These are phyloP conservation scores for Hippolais icterina DNA, from an alignment of 2,113 vertebrate genomes.

Conservation along the genomic window DNA sequence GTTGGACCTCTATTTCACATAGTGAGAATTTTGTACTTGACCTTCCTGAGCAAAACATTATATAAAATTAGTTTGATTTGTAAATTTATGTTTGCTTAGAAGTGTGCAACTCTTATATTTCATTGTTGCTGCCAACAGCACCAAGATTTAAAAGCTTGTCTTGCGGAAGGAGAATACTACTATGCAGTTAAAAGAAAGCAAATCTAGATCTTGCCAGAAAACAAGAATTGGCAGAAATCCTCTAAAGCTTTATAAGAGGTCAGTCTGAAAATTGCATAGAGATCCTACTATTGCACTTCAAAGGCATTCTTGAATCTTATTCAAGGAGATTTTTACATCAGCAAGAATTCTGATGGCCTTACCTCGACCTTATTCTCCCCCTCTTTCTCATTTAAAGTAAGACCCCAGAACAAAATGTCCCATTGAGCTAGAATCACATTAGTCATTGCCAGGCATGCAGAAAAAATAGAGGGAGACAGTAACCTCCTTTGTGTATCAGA, in stretches of 20 bases:
- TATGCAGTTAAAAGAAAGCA: not conserved
- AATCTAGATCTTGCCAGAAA: not conserved
- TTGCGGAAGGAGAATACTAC: not conserved
- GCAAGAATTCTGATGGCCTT: not conserved
- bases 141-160: not conserved
- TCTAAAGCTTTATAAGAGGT: not conserved
- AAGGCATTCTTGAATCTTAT: not conserved
- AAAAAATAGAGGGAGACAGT: not conserved
- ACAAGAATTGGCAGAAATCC: not conserved
- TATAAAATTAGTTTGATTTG: not conserved
- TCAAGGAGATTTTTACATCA: not conserved
- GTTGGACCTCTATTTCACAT: not conserved
- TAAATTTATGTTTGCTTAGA: not conserved
- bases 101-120: not conserved
- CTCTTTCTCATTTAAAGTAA: not conserved
- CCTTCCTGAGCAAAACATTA: not conserved
- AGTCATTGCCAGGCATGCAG: not conserved
- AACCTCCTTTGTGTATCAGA: not conserved
- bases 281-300: not conserved
- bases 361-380: not conserved
- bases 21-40: not conserved
- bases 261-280: not conserved
- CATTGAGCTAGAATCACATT: not conserved
- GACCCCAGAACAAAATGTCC: not conserved
- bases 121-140: not conserved